phyloP scores from a whole-genome alignment of 2,888 invertebrate genomes.

The Pinctada fucata region DNA sequence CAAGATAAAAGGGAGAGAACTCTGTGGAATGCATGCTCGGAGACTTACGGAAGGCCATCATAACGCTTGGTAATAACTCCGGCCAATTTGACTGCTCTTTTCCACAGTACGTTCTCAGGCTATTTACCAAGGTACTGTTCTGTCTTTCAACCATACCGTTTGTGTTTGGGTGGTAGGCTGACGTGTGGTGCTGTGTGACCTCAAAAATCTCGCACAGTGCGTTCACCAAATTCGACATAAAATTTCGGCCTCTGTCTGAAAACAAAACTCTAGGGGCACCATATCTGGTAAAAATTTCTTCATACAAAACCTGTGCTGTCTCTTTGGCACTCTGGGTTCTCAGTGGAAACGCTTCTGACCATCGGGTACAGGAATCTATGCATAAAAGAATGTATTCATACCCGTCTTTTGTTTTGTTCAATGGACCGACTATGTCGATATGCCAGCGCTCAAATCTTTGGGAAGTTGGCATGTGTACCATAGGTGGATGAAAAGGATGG shows the following conservation, averaged over 20 bases:
- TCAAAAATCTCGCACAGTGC: no score
- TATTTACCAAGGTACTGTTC: slow-evolving; percentile 41
- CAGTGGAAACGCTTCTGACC: slow-evolving; percentile 49
- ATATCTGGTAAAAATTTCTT: slow-evolving; percentile 44
- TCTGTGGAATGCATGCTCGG: slow-evolving; percentile 41
- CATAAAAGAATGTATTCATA: slow-evolving; percentile 42
- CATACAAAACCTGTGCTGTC: slow-evolving; percentile 44
- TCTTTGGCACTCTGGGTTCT: slow-evolving; percentile 43
- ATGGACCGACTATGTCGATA: slow-evolving; percentile 46
- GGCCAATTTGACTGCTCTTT: slow-evolving; percentile 46
- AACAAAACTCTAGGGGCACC: no score
- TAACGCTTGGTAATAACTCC: slow-evolving; percentile 36
- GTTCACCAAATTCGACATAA: no score
- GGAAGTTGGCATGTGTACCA: no score
- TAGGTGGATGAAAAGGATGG: no score
- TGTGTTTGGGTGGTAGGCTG: no score
- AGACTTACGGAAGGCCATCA: slow-evolving; percentile 49
- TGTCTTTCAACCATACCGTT: slow-evolving; percentile 45
- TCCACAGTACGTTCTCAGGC: slow-evolving; percentile 38
- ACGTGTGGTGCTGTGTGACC: no score
- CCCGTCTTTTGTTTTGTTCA: slow-evolving; percentile 45
- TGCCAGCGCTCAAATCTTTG: slow-evolving; percentile 42
- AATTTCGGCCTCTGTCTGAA: no score
- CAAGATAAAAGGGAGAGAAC: slow-evolving; percentile 40
- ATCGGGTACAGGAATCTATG: slow-evolving; percentile 45